phyloP scores from a whole-genome alignment of 2,888 invertebrate species.

The Drosophila antonietae region DNA sequence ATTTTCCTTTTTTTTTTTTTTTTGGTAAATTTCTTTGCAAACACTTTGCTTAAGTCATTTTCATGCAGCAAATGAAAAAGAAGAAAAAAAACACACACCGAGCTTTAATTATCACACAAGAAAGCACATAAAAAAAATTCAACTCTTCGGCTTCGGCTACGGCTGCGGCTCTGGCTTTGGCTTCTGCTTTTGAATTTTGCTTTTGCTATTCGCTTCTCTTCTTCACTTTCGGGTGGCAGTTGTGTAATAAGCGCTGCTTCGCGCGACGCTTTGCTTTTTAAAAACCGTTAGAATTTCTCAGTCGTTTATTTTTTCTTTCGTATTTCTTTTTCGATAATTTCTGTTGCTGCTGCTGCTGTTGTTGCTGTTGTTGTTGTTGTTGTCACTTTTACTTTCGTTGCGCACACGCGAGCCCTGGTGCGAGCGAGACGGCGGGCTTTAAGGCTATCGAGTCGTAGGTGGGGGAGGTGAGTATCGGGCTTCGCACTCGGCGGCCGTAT shows the following conservation, averaged over 20 bases:
- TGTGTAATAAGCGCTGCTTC: constrained; percentile 47
- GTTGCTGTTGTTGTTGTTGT: neutral
- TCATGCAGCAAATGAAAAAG: constrained; percentile 41
- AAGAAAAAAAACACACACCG: constrained; percentile 18
- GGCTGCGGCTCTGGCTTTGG: constrained; percentile 3
- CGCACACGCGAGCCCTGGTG: constrained; percentile 33
- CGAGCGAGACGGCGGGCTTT: constrained; percentile 1
- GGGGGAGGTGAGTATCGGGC: neutral
- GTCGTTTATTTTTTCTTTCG: constrained; percentile 18
- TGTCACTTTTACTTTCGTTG: constrained; percentile 69
- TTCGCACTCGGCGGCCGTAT: constrained; percentile 16
- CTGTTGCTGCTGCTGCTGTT: neutral
- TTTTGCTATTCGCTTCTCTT: constrained; percentile 14
- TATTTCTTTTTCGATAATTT: constrained; percentile 12
- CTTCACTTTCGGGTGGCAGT: constrained; percentile 21
- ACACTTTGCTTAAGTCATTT: constrained; percentile 57
- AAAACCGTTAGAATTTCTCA: constrained; percentile 67
- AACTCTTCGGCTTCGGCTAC: constrained; percentile 14
- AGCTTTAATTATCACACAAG: constrained; percentile 38
- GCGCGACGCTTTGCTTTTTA: constrained; percentile 19
- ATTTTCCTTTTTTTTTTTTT: constrained; percentile 1
- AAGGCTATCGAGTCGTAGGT: constrained; percentile 8
- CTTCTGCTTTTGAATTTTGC: constrained; percentile 1
- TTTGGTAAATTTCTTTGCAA: constrained; percentile 23
- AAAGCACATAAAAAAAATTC: constrained; percentile 17